A percentile compares a stretch with the other conserved stretches of the same genome.
Evolutionary conservation across 2,113 vertebrate species (phyloP).

Genomic region (Ptilonorhynchus violaceus): DNA sequence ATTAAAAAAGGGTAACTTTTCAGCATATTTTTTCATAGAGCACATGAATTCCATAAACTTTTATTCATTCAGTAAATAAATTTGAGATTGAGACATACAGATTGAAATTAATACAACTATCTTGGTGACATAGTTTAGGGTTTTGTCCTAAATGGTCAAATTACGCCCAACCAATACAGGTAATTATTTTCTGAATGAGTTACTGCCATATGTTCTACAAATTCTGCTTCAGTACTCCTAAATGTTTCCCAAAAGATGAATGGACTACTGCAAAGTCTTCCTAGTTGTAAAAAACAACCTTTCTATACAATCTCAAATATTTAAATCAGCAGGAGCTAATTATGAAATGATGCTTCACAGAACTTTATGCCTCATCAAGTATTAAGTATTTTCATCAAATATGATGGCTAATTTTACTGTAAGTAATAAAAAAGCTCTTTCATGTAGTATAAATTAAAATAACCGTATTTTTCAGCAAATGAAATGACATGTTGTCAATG

Average conservation of each 20-base stretch:
- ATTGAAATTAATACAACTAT: not conserved
- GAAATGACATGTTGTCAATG: conserved; percentile 67
- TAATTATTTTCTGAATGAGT: not conserved
- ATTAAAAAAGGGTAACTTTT: not conserved
- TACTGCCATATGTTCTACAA: conserved; percentile 7
- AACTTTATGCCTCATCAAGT: not conserved
- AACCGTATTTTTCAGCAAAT: conserved; percentile 65
- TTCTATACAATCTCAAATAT: not conserved
- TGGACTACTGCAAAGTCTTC: not conserved
- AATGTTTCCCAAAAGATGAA: not conserved
- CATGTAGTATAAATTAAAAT: conserved; percentile 33
- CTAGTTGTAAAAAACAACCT: conserved; percentile 5
- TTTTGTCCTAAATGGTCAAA: not conserved
- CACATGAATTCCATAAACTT: not conserved
- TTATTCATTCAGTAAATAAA: not conserved
- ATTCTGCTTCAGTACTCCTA: conserved; percentile 29
- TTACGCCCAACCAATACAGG: not conserved
- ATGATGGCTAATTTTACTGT: conserved; percentile 32
- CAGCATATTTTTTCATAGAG: not conserved
- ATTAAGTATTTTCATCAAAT: conserved; percentile 25
- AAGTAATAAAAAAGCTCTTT: conserved; percentile 36
- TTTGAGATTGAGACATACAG: not conserved
- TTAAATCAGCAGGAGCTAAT: conserved; percentile 47
- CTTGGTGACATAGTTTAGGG: not conserved
- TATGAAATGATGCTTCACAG: not conserved